Percentiles rank a stretch among this genome's conserved stretches.
phyloP scores from a whole-genome alignment of 2,797 vertebrate genomes.

The Lophura swinhoii region DNA sequence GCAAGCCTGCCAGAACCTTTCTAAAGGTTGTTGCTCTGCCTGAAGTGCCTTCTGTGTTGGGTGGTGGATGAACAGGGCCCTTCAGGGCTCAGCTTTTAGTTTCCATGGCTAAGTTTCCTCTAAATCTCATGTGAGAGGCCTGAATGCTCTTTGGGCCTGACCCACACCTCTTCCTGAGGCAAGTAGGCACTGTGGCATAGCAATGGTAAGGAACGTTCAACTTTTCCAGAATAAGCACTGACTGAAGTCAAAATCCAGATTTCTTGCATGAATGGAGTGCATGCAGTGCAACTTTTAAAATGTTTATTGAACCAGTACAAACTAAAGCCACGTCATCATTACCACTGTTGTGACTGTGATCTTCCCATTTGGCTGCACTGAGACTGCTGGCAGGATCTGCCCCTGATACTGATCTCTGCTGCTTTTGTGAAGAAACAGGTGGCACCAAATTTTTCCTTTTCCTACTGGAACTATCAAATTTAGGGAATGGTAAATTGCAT shows the following conservation, averaged over 20 bases:
- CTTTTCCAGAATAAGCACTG: background rate
- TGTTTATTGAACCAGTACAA: background rate
- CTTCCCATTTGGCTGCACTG: background rate
- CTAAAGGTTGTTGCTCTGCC: background rate
- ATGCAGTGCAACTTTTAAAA: background rate
- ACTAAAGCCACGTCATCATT: background rate
- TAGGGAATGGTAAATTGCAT: background rate
- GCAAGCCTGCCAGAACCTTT: too few relatives aligned
- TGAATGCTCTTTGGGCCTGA: background rate
- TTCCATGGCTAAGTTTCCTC: background rate
- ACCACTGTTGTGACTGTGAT: background rate
- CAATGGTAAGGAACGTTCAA: background rate
- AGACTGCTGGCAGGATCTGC: background rate
- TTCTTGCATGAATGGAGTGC: background rate
- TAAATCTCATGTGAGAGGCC: too few relatives aligned
- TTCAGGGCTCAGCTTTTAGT: background rate
- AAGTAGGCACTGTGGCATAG: background rate
- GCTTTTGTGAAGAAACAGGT: background rate
- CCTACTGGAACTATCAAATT: background rate
- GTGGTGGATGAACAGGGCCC: background rate
- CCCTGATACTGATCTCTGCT: background rate
- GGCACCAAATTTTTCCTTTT: background rate
- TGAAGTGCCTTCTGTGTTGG: background rate
- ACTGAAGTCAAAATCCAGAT: background rate
- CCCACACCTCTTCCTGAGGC: background rate